A percentile compares a stretch with the other conserved stretches of the same genome.
Evolutionary conservation across 2,113 vertebrate genomes (phyloP).

Genomic region (Tricholaema leucomelas): DNA sequence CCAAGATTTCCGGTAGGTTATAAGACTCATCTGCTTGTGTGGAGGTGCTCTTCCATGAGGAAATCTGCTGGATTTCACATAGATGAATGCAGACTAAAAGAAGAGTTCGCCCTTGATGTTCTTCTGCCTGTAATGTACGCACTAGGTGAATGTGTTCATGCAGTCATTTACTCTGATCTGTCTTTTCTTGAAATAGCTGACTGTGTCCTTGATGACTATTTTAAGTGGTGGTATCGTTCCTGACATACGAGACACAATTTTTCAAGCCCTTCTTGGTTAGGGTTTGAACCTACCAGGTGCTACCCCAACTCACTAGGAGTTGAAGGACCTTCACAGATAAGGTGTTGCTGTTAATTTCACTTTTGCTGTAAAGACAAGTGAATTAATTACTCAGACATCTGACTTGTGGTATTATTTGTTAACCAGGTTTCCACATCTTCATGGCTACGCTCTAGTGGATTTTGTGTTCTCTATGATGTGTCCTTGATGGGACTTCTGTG

Average conservation of each 20-base stretch:
- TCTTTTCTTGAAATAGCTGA: conserved; percentile 38
- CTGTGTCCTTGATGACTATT: conserved; percentile 47
- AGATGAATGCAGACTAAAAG: conserved; percentile 40
- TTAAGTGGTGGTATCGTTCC: neutral
- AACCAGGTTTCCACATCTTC: neutral
- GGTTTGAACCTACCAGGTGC: conserved; percentile 40
- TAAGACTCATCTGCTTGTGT: conserved; percentile 30
- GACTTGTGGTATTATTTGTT: neutral
- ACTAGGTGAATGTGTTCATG: conserved; percentile 22
- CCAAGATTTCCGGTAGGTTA: neutral
- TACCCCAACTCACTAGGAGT: conserved; percentile 46
- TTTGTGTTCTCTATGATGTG: neutral
- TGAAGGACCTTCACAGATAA: conserved; percentile 55
- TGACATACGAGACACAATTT: conserved; percentile 5
- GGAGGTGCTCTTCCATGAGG: conserved; percentile 22
- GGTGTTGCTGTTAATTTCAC: conserved; percentile 48
- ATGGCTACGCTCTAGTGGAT: neutral
- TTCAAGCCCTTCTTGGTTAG: conserved; percentile 17
- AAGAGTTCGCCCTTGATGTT: conserved; percentile 10
- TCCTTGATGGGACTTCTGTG: neutral
- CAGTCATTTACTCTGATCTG: neutral
- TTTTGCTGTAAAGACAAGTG: conserved; percentile 24
- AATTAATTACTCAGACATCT: conserved; percentile 10
- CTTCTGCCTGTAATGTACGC: conserved; percentile 28
- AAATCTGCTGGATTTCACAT: conserved; percentile 1